Conservation (phyloP, 1,140 invertebrate genomes). For the Streblospio benedicti region DNA sequence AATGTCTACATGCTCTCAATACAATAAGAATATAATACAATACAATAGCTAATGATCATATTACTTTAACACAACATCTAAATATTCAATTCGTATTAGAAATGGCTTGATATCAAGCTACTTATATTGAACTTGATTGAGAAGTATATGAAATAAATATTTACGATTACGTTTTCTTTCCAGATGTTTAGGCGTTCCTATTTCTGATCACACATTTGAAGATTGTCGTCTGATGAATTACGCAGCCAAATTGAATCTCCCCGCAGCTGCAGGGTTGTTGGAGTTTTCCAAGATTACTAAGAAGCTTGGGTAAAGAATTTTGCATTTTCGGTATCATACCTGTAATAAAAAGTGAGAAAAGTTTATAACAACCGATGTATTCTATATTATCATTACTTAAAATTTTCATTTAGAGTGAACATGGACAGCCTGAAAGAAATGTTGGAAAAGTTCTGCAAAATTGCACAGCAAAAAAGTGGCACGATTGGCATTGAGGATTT, state of each 20-base stretch:
- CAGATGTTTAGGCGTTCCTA: constrained; percentile 71
- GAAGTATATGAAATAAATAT: too few relatives aligned
- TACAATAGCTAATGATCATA: too few relatives aligned
- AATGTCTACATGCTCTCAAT: too few relatives aligned
- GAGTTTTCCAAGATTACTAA: constrained; percentile 64
- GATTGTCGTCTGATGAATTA: constrained; percentile 76
- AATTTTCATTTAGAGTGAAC: constrained; percentile 25
- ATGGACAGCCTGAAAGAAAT: constrained; percentile 31
- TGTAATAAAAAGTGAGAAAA: constrained; percentile 56
- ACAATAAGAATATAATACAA: too few relatives aligned
- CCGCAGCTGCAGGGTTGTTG: constrained; percentile 62
- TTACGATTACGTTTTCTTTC: too few relatives aligned
- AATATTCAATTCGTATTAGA: too few relatives aligned
- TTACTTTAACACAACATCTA: too few relatives aligned
- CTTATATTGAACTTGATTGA: too few relatives aligned
- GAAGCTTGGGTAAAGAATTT: constrained; percentile 36
- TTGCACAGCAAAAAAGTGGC: constrained; percentile 36
- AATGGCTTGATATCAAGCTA: too few relatives aligned
- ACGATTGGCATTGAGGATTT: constrained; percentile 57
- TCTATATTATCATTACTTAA: constrained; percentile 17
- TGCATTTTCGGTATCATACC: background rate
- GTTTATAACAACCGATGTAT: constrained; percentile 12
- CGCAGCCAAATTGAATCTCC: constrained; percentile 71
- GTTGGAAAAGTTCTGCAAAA: constrained; percentile 44
- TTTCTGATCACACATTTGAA: constrained; percentile 85